Conservation (phyloP, 2,888 invertebrate species). For the Chrysopilus asiliformis region DNA sequence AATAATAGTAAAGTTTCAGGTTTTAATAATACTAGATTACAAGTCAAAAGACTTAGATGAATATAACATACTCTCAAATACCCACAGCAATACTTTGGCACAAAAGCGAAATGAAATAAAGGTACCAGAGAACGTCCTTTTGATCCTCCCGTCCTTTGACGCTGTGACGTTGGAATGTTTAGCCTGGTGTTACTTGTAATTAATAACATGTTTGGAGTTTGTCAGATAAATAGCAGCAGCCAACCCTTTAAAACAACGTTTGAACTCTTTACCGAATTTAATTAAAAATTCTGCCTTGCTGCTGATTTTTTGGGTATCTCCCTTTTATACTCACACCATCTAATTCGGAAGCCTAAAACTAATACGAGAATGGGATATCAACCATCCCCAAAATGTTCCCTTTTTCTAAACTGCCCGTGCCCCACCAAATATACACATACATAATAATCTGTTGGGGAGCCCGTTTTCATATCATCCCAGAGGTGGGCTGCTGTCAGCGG, state of each 20-base stretch:
- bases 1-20: too few species aligned
- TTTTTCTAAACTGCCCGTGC: too few species aligned
- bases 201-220: conserved; percentile 13
- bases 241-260: conserved; percentile 13
- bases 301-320: conserved; percentile 3
- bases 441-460: too few species aligned
- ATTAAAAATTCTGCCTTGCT: conserved; percentile 16
- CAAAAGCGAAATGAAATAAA: conserved; percentile 8
- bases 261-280: conserved; percentile 15
- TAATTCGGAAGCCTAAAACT: neutral
- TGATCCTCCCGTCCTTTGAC: conserved; percentile 10
- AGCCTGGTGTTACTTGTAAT: conserved; percentile 8
- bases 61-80: too few species aligned
- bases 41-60: too few species aligned
- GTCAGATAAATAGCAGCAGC: conserved; percentile 14
- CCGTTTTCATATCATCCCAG: too few species aligned
- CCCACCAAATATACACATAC: too few species aligned
- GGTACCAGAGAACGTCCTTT: conserved; percentile 10
- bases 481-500: too few species aligned
- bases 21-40: too few species aligned
- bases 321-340: neutral
- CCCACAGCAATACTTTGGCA: too few species aligned
- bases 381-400: too few species aligned
- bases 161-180: neutral
- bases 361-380: too few species aligned